These are phyloP conservation scores for Rhingia campestris DNA, from an alignment of 2,888 invertebrate genomes.

Conservation along the genomic window DNA sequence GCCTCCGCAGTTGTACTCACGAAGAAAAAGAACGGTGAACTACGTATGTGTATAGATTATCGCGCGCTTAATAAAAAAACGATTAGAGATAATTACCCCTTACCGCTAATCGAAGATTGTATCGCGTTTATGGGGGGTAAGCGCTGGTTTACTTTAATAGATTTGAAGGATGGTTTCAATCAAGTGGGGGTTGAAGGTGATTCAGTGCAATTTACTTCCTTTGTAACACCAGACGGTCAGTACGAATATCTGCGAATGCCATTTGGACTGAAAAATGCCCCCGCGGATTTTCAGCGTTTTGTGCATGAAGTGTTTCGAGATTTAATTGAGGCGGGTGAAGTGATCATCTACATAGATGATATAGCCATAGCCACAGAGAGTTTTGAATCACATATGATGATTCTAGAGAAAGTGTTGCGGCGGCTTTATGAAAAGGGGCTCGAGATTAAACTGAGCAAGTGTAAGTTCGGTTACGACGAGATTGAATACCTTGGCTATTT, in stretches of 20 bases:
- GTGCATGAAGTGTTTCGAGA: constrained; percentile 16
- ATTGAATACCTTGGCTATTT: too few relatives aligned
- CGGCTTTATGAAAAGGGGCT: too few relatives aligned
- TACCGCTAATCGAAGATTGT: neutral
- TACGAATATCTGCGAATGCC: too few relatives aligned
- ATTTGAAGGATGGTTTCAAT: constrained; percentile 4
- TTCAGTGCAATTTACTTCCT: neutral
- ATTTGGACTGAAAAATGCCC: too few relatives aligned
- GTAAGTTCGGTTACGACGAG: too few relatives aligned
- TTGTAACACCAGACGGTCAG: too few relatives aligned
- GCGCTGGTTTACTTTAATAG: neutral
- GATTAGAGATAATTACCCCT: constrained; percentile 9
- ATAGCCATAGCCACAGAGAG: constrained; percentile 6
- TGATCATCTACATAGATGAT: constrained; percentile 24
- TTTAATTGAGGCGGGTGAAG: constrained; percentile 7
- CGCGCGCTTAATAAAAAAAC: constrained; percentile 1
- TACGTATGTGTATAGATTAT: constrained; percentile 1
- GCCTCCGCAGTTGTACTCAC: constrained; percentile 7
- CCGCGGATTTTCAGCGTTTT: constrained; percentile 7
- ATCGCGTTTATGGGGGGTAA: constrained; percentile 1
- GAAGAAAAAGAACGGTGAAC: constrained; percentile 1
- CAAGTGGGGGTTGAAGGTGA: neutral
- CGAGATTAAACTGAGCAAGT: too few relatives aligned
- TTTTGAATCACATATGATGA: constrained; percentile 14
- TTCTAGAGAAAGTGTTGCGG: too few relatives aligned